Evolutionary conservation across 2,113 vertebrate species (phyloP), one percentile per base, ranked within the genome.

Genomic region (Cinclus mexicanus): DNA sequence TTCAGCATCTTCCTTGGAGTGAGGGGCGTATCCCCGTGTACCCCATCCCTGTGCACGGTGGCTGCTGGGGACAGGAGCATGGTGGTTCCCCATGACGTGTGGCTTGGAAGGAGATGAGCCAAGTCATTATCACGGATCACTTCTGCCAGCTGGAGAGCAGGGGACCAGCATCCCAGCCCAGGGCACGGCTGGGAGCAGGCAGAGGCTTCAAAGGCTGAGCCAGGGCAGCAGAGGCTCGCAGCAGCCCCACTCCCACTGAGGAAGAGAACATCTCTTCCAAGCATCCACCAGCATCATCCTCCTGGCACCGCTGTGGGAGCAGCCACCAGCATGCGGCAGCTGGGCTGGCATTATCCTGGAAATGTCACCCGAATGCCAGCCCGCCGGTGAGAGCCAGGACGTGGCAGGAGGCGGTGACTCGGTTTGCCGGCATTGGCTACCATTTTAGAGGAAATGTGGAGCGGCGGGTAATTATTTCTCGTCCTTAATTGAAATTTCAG

Each of bases 401-500:
- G 24, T 77, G n/a, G 93, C 37, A 1, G 85, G 93, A 86, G 70
- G 84, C 49, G n/a, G 68, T 64, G 93, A 94, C 94, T 95, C 29
- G 86, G 87, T 94, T 71, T 46, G 72, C 94, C 78, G 90, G 82
- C 89, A 60, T 69, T 96, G 95, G 87, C 95, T 95, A 85, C 85
- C 92, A 94, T 96, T 92, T 96, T 94, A 96, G 95, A 93, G 92
- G 49, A 82, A 94, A 89, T 91, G 95, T 55, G 57, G 95, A 96
- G 94, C 85, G 64, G 53, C 6, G 88, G 91, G 95, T 97, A 97
- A 98, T 98, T 98, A 97, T 98, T 98, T 97, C 93, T 97, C 79
- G 57, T 91, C 72, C 96, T 97, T 98, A 97, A 97, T 97, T 97
- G 97, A 98, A 98, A 97, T 97, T 97, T 98, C 96, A 97, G 96